A percentile compares a stretch with the other conserved stretches of the same genome.
These are phyloP conservation scores for Brachyistius frenatus DNA, from an alignment of 2,113 vertebrate genomes.

Conservation along the genomic window DNA sequence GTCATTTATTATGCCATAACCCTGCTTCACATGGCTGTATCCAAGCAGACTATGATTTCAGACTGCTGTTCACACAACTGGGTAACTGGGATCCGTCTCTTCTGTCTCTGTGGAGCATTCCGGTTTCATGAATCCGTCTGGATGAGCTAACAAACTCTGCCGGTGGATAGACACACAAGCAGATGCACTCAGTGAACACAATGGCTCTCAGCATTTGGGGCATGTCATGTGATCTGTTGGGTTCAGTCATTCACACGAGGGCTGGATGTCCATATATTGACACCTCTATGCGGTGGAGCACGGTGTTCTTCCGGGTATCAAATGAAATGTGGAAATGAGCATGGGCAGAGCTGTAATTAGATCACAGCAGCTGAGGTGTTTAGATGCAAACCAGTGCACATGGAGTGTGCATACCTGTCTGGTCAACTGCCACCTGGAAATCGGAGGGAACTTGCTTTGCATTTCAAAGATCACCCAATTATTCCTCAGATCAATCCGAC, in stretches of 20 bases:
- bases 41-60: not conserved
- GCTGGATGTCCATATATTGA: slow-evolving; percentile 54
- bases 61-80: slow-evolving; percentile 32
- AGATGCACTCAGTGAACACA: slow-evolving; percentile 11
- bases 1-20: slow-evolving; percentile 3
- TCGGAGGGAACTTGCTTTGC: slow-evolving; percentile 21
- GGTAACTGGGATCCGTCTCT: slow-evolving; percentile 31
- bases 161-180: not conserved
- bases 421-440: slow-evolving; percentile 22
- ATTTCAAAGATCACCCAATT: slow-evolving; percentile 37
- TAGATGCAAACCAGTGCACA: slow-evolving; percentile 48
- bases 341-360: slow-evolving; percentile 46
- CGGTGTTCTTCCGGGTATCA: slow-evolving; percentile 13
- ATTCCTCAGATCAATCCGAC: slow-evolving; percentile 7
- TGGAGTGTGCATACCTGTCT: slow-evolving; percentile 15
- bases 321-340: slow-evolving; percentile 37
- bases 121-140: slow-evolving; percentile 35
- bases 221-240: slow-evolving; percentile 36
- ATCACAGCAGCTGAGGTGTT: slow-evolving; percentile 40
- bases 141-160: slow-evolving; percentile 26
- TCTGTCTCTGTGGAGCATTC: slow-evolving; percentile 19
- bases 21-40: slow-evolving; percentile 14
- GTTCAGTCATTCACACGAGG: slow-evolving; percentile 21
- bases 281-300: slow-evolving; percentile 26
- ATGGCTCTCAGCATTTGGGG: slow-evolving; percentile 10